These are phyloP conservation scores for Dione juno DNA, from an alignment of 2,888 invertebrate species.

Conservation along the genomic window DNA sequence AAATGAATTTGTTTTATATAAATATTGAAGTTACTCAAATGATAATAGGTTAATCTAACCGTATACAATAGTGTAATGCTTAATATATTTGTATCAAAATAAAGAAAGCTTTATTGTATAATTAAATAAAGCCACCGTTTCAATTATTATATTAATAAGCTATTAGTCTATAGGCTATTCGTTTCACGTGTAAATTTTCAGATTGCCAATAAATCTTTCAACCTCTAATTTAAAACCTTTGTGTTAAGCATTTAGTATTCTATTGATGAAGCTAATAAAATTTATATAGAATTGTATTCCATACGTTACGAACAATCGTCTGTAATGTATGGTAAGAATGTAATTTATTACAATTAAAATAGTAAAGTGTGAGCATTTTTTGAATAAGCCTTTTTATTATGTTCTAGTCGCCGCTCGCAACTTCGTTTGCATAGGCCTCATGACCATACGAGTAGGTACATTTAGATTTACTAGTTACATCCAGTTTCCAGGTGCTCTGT, in stretches of 20 bases:
- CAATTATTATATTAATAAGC: not conserved
- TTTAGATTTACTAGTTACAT: no score
- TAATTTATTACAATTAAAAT: constrained; percentile 20
- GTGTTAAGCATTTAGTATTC: constrained; percentile 32
- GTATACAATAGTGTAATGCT: not conserved
- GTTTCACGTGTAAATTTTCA: not conserved
- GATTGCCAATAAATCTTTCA: constrained; percentile 32
- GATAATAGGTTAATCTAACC: no score
- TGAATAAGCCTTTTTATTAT: no score
- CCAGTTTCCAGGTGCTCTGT: no score
- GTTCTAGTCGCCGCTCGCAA: no score
- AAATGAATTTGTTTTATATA: no score
- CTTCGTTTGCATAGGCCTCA: no score
- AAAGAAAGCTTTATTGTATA: not conserved
- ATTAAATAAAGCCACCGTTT: not conserved
- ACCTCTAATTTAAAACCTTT: constrained; percentile 30
- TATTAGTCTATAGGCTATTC: not conserved
- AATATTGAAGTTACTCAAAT: no score
- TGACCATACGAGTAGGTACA: no score
- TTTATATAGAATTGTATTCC: constrained; percentile 23
- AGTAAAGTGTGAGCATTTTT: not conserved
- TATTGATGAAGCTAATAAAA: constrained; percentile 22
- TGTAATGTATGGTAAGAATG: constrained; percentile 5
- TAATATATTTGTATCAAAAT: not conserved
- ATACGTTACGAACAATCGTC: constrained; percentile 20